These are phyloP conservation scores for Umimayanthus kanabou DNA, from an alignment of 92 coral and sea anemone species.

Conservation along the genomic window DNA sequence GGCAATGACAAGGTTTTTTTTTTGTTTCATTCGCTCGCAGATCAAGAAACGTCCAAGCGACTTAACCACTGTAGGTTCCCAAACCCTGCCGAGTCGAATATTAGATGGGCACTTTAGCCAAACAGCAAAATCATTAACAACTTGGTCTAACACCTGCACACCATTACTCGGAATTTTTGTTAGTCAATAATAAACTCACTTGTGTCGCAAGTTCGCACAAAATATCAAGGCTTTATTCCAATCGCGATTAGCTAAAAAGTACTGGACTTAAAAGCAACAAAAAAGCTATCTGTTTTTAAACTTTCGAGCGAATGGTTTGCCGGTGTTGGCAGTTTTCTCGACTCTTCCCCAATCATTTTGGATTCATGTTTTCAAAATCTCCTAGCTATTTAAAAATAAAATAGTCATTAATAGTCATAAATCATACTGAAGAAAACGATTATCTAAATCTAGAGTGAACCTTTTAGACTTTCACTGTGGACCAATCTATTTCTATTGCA, in stretches of 20 bases:
- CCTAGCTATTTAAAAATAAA: conserved; percentile 15
- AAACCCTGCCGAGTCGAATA: conserved; percentile 30
- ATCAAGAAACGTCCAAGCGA: conserved; percentile 39
- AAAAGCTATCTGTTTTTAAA: background rate
- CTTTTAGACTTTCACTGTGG: background rate
- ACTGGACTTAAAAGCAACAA: background rate
- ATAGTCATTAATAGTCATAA: conserved; percentile 17
- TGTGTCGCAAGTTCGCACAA: background rate
- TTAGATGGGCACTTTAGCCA: conserved; percentile 24
- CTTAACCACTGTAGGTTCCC: conserved; percentile 40
- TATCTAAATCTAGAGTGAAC: background rate
- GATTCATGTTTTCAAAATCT: conserved; percentile 27
- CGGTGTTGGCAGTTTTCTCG: conserved; percentile 9
- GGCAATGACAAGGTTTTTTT: conserved; percentile 25
- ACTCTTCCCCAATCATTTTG: background rate
- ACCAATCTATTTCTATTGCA: background rate
- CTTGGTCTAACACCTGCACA: conserved; percentile 36
- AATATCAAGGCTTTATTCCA: background rate
- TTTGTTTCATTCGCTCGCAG: conserved; percentile 35
- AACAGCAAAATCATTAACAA: conserved; percentile 29
- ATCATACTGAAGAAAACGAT: background rate
- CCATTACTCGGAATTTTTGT: background rate
- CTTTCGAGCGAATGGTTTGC: conserved; percentile 13
- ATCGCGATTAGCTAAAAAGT: background rate
- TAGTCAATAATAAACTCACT: background rate